Evolutionary conservation across 2,113 vertebrate species (phyloP).

Genomic region (Gracilinanus agilis): DNA sequence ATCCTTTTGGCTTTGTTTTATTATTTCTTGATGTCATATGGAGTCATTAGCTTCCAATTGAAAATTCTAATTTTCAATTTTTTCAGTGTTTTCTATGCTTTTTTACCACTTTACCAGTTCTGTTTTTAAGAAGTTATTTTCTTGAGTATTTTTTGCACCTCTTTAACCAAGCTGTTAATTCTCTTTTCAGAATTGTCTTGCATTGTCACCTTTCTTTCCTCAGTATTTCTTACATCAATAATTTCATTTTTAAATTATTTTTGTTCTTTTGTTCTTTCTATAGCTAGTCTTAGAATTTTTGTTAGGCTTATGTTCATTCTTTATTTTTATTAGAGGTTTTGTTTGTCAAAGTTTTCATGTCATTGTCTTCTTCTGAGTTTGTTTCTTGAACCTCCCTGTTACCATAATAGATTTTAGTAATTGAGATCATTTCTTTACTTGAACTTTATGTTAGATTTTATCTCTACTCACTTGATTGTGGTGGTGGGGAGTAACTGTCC

Average conservation of each 20-base stretch:
- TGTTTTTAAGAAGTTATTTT: not conserved
- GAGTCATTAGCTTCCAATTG: not conserved
- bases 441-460: not conserved
- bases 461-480: not conserved
- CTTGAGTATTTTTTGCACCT: not conserved
- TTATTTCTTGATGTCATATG: not conserved
- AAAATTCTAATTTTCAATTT: not conserved
- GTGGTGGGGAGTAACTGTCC: not conserved
- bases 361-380: not conserved
- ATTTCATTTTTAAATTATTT: not conserved
- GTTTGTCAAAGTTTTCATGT: not conserved
- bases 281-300: not conserved
- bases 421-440: not conserved
- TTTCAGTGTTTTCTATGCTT: not conserved
- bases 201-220: not conserved
- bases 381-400: not conserved
- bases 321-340: not conserved
- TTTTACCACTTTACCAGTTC: not conserved
- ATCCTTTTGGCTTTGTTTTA: not conserved
- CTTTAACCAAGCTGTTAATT: not conserved
- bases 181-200: not conserved
- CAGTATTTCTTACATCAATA: not conserved
- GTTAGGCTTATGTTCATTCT: not conserved
- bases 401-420: not conserved
- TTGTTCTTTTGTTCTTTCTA: not conserved